Evolutionary conservation across 1,140 invertebrate genomes (phyloP), one percentile per base, ranked within the genome.

Genomic region (Chymomyza costata): DNA sequence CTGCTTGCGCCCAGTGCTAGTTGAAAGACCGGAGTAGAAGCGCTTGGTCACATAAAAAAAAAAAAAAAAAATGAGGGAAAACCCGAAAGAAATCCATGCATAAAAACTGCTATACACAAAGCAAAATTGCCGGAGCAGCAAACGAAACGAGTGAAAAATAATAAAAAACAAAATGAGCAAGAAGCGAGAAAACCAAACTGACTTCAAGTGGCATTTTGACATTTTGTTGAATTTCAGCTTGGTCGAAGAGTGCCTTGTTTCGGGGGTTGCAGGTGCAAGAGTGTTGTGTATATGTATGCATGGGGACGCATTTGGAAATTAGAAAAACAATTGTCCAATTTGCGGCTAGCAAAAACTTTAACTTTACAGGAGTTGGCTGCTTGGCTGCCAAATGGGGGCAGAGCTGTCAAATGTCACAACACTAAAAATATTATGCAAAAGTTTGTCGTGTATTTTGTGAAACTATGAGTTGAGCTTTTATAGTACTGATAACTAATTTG

Each of bases 201-300:
- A 50, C 54, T 69, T 64, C 65, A 69, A 69, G 65, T 69, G 65
- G 54, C 59, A 59, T 69, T 65, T 69, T 60, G 65, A 69, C 59
- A 64, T 69, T 69, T 69, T 69, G 54, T 50, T 65, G 45, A 64
- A 64, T 64, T 69, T 54, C 41, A 64, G 34, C 54, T 69, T 52
- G 44, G 16, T 55, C 35, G 45, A 43, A 66, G 19, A 17, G 31
- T 43, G 31, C 45, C 39, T 44, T 37, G 30, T 21, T 32, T 7
- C 41, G 25, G 31, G 38, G 28, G 19, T 35, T 11, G 37, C 6
- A 14, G 49, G 41, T 39, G 55, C 45, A 59, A 53, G 46, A 59
- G 58, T n/a, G 43, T 40, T 30, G 65, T 57, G 52, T 57, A 53
- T 62, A 61, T 35, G 41, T 41, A 53, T 19, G 48, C 40, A 53